A percentile compares a stretch with the other conserved stretches of the same genome.
Conservation (phyloP, 2,888 invertebrate species). For the Mellilla xanthometata region DNA sequence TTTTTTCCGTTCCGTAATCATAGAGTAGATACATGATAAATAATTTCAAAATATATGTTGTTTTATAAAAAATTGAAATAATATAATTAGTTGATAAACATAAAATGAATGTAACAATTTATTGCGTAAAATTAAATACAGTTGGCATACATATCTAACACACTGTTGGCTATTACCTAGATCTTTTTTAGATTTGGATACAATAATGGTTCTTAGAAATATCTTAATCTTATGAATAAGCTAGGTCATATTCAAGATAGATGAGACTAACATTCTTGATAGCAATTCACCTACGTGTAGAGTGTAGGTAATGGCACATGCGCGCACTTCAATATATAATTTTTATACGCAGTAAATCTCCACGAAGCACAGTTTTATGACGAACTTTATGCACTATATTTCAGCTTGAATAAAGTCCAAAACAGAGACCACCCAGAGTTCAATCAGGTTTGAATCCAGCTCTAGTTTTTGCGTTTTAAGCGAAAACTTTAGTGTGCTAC, state of each 20-base stretch:
- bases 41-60: background rate
- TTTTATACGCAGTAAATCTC: constrained; percentile 27
- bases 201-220: background rate
- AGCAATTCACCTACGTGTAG: constrained; percentile 5
- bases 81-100: no score
- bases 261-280: background rate
- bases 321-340: constrained; percentile 16
- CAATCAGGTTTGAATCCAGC: constrained; percentile 26
- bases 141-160: constrained; percentile 1
- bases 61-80: no score
- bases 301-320: constrained; percentile 23
- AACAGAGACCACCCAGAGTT: constrained; percentile 22
- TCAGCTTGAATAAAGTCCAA: constrained; percentile 23
- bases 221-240: constrained; percentile 5
- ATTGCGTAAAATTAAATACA: no score
- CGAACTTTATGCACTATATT: constrained; percentile 33
- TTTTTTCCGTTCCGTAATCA: constrained; percentile 3
- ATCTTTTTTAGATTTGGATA: constrained; percentile 5
- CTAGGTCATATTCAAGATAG: background rate
- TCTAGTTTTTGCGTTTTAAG: constrained; percentile 25
- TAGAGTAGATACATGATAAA: background rate
- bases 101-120: no score
- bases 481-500: constrained; percentile 11
- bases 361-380: constrained; percentile 22
- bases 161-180: background rate